Percentiles rank a stretch among this genome's conserved stretches.
phyloP scores from a whole-genome alignment of 2,888 invertebrate species.

The Mimachlamys varia region DNA sequence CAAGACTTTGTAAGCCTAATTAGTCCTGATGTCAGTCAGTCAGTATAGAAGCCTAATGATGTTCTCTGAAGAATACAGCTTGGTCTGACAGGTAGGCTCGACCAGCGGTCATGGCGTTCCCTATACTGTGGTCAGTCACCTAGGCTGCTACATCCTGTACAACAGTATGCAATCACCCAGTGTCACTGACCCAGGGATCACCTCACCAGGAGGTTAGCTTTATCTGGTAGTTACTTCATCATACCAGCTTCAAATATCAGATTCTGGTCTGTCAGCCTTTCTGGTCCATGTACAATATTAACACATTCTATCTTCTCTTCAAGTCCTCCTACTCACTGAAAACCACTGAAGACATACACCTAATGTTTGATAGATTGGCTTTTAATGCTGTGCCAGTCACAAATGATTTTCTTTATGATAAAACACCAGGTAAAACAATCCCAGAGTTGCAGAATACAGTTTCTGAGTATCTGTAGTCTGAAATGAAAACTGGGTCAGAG shows the following conservation, averaged over 20 bases:
- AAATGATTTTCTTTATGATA: too few species aligned
- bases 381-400: too few species aligned
- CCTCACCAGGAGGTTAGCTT: background rate
- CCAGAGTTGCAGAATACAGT: too few species aligned
- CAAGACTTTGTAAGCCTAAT: too few species aligned
- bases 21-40: too few species aligned
- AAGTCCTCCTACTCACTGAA: too few species aligned
- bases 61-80: background rate
- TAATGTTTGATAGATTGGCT: too few species aligned
- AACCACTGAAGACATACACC: too few species aligned
- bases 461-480: too few species aligned
- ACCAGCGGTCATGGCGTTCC: background rate
- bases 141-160: background rate
- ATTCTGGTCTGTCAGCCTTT: background rate
- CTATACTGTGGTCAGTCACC: background rate
- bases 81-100: background rate
- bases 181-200: constrained; percentile 6
- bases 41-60: too few species aligned
- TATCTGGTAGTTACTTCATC: background rate
- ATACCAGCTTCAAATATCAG: background rate
- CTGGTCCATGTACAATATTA: background rate
- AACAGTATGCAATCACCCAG: background rate
- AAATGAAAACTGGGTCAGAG: too few species aligned
- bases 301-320: background rate
- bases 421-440: too few species aligned